These are phyloP conservation scores for Dermolepida albohirtum DNA, from an alignment of 2,888 invertebrate species.

Conservation along the genomic window DNA sequence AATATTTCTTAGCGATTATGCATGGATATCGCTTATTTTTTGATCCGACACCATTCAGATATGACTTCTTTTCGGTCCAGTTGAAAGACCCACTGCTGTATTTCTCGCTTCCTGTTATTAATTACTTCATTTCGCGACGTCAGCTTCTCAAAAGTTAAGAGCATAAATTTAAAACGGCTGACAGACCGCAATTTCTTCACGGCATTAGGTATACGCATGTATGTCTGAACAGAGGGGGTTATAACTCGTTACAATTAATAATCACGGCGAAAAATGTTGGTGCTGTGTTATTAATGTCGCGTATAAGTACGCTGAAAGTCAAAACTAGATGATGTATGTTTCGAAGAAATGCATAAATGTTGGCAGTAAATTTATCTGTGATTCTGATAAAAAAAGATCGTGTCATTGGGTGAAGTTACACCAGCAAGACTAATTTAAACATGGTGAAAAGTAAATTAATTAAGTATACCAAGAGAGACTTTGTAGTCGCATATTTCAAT, in stretches of 20 bases:
- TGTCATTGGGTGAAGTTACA: conserved; percentile 16
- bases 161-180: conserved; percentile 32
- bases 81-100: conserved; percentile 11
- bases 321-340: conserved; percentile 28
- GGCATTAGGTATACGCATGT: conserved; percentile 1
- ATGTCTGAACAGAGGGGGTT: conserved; percentile 7
- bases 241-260: conserved; percentile 33
- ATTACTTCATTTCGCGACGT: conserved; percentile 24
- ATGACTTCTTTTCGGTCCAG: not conserved
- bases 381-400: conserved; percentile 3
- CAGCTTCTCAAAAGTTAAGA: conserved; percentile 1
- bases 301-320: conserved; percentile 19
- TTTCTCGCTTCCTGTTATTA: conserved; percentile 15
- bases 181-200: conserved; percentile 29
- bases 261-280: conserved; percentile 13
- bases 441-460: too few species aligned
- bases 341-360: conserved; percentile 18
- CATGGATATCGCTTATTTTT: not conserved
- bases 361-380: conserved; percentile 8
- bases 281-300: conserved; percentile 16
- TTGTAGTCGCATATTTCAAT: too few species aligned
- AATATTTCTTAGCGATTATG: too few species aligned
- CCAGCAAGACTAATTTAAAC: not conserved
- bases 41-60: conserved; percentile 9
- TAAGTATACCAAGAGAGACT: too few species aligned